A percentile compares a stretch with the other conserved stretches of the same genome.
Evolutionary conservation across 2,113 vertebrate species (phyloP).

Genomic region (Erythrolamprus reginae): DNA sequence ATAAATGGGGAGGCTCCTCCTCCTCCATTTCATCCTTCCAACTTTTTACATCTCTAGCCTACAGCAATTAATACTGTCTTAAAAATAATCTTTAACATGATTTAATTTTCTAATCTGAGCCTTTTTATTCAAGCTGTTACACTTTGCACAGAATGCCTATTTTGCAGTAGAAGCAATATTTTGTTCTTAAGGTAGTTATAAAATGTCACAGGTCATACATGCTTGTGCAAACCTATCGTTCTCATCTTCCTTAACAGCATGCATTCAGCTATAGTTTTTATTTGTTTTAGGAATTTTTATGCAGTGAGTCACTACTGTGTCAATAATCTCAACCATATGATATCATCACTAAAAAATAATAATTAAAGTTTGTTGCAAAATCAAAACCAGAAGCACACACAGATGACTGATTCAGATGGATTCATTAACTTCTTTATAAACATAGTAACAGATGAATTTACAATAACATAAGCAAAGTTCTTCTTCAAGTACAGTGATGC

Average conservation of each 20-base stretch:
- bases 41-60: background rate
- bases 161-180: background rate
- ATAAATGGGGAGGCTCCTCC: background rate
- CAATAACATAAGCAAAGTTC: too few species aligned
- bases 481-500: too few species aligned
- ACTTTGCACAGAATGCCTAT: background rate
- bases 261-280: background rate
- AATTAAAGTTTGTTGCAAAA: too few species aligned
- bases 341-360: slow-evolving; percentile 2
- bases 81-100: background rate
- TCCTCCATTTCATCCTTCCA: background rate
- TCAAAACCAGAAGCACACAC: too few species aligned
- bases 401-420: too few species aligned
- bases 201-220: background rate
- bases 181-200: background rate
- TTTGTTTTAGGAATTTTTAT: background rate
- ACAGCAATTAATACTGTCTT: background rate
- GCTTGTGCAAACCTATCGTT: background rate
- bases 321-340: background rate
- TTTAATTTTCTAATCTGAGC: background rate
- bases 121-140: background rate
- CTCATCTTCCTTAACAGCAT: background rate
- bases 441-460: too few species aligned
- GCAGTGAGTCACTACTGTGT: background rate
- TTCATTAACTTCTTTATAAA: too few species aligned